Base-by-base conservation (phyloP, 1,140 invertebrate genomes). In the Aphelinus atriplicis region DNA sequence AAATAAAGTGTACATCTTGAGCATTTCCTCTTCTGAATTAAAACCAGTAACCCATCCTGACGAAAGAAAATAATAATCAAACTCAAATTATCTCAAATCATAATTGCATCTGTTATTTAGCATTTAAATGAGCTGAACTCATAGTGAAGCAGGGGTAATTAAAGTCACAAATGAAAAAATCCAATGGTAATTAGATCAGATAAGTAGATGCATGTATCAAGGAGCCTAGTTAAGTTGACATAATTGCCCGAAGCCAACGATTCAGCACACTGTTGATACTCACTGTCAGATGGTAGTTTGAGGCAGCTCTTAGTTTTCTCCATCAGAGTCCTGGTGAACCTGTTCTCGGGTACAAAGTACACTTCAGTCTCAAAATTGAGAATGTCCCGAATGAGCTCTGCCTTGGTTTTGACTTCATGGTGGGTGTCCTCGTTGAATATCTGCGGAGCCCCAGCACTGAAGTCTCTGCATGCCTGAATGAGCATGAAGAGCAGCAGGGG, bases 401-500 rank as follows among this genome's bases (percentile, higher is more conserved):
- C 7, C 79, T 82, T 81, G 1, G 62, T 71, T 46, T 77, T 2
- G 4, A 80, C 65, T 3, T 77, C 61, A 74, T 85, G 81, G 68
- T 83, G 81, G 5, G 84, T 85, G 70, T 78, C 82, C 43, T 81
- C 75, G 1, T 67, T 48, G 3, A 83, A 47, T 10, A 50, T 56
- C 43, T 3, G 26, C 2, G 84, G 82, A 7, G 78, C 62, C 3
- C 72, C 42, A 3, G 82, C 82, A 42, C 76, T 80, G 55, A 81
- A 81, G 63, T 84, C 82, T 80, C 84, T 79, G 45, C 84, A 80
- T 46, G 80, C 76, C 75, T 84, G 84, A 55, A 82, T 80, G 45
- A 87, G 77, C 42, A 81, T 48, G 56, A 88, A 85, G 45, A 87
- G 72, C 9, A 78, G 56, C 43, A 87, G 53, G n/a, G 87, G 86